A percentile compares a stretch with the other conserved stretches of the same genome.
Conservation (phyloP, 1,140 invertebrate genomes). For the Lamellibrachia luymesi region DNA sequence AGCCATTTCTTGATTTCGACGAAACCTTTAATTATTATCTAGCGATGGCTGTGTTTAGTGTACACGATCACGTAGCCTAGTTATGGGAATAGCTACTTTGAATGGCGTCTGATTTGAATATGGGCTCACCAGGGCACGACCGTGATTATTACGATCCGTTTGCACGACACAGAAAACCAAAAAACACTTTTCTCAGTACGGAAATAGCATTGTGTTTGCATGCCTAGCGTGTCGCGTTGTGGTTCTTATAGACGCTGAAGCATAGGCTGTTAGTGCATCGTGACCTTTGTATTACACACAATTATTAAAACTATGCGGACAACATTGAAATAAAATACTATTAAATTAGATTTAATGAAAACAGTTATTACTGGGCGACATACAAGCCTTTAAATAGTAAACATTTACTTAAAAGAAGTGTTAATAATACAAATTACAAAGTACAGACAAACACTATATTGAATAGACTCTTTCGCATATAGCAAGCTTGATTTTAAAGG, state of each 20-base stretch:
- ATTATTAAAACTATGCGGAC: not conserved
- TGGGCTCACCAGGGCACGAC: not conserved
- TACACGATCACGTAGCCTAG: not conserved
- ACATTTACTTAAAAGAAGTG: no score
- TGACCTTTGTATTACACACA: not conserved
- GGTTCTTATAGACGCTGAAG: not conserved
- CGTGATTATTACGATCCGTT: not conserved
- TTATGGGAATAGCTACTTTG: not conserved
- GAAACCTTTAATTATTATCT: not conserved
- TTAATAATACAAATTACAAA: not conserved
- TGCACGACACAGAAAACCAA: not conserved
- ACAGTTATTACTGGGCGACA: not conserved
- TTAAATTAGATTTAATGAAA: not conserved
- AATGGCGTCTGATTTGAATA: not conserved
- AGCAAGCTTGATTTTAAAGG: not conserved
- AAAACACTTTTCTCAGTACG: not conserved
- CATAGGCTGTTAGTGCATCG: not conserved
- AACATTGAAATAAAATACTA: not conserved
- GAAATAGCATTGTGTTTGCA: not conserved
- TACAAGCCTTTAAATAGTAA: not conserved
- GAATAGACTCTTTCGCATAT: not conserved
- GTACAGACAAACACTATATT: no score
- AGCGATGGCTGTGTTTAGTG: not conserved
- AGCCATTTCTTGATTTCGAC: not conserved
- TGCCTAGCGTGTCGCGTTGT: not conserved